Conservation (phyloP, 2,113 vertebrate species). For the Dolichotis patagonum region DNA sequence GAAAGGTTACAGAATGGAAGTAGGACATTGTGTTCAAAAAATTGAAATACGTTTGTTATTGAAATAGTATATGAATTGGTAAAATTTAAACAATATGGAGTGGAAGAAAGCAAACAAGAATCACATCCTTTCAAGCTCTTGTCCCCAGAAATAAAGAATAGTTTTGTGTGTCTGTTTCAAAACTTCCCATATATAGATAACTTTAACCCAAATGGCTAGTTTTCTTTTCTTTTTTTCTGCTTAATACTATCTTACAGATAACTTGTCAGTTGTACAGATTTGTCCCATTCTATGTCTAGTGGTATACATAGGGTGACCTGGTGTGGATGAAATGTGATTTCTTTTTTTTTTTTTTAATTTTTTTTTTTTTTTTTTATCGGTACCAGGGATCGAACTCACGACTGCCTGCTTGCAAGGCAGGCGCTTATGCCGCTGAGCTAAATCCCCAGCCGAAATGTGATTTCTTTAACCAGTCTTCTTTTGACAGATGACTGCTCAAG, state of each 20-base stretch:
- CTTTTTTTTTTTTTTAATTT: too few relatives aligned
- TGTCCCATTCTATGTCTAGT: not conserved
- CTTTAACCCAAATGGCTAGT: not conserved
- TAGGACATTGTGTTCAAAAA: not conserved
- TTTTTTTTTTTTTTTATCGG: too few relatives aligned
- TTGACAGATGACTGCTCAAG: not conserved
- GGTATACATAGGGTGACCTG: not conserved
- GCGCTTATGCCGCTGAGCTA: too few relatives aligned
- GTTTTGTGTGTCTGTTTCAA: not conserved
- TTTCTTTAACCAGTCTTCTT: not conserved
- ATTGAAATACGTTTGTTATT: not conserved
- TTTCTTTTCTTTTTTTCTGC: rapidly evolving
- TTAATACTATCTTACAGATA: not conserved
- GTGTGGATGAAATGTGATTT: not conserved
- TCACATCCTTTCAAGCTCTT: not conserved
- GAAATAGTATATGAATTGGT: not conserved
- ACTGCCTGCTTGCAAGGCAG: too few relatives aligned
- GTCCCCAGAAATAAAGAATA: not conserved
- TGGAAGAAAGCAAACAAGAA: not conserved
- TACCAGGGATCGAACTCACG: too few relatives aligned
- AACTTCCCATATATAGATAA: not conserved
- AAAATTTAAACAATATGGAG: not conserved
- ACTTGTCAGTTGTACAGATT: not conserved
- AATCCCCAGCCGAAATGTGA: too few relatives aligned
- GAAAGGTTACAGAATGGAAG: not conserved